Conservation (phyloP, 1,140 invertebrate species). For the Heliconius melpomene region DNA sequence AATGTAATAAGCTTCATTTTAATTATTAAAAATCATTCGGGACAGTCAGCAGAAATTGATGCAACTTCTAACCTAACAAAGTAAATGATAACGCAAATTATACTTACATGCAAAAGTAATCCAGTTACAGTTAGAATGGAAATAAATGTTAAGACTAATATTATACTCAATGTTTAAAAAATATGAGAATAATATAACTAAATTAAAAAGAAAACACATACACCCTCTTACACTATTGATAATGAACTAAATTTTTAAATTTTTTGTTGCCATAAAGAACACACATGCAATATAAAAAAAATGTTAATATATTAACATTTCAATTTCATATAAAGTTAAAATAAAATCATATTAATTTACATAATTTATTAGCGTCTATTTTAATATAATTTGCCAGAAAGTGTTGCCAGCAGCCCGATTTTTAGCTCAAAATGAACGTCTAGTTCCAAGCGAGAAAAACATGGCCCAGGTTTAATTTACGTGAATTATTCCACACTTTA, state of each 20-base stretch:
- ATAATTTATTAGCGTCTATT: too few relatives aligned
- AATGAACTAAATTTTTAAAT: constrained; percentile 34
- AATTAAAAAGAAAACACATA: constrained; percentile 34
- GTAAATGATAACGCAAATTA: constrained; percentile 50
- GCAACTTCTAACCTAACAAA: constrained; percentile 75
- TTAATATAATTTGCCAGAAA: too few relatives aligned
- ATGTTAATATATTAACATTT: too few relatives aligned
- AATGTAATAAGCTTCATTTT: constrained; percentile 68
- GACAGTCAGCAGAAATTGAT: constrained; percentile 74
- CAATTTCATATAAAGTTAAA: too few relatives aligned
- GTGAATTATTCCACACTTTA: too few relatives aligned
- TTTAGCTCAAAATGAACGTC: too few relatives aligned
- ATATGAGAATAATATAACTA: constrained; percentile 19
- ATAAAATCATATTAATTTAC: too few relatives aligned
- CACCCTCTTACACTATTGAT: constrained; percentile 25
- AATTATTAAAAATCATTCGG: constrained; percentile 64
- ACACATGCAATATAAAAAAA: neutral
- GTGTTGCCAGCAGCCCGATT: too few relatives aligned
- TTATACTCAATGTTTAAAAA: constrained; percentile 18
- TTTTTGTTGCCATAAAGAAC: neutral
- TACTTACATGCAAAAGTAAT: constrained; percentile 60
- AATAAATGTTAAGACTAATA: constrained; percentile 29
- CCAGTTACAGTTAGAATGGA: constrained; percentile 41
- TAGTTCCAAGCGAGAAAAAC: too few relatives aligned
- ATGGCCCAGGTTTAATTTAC: too few relatives aligned